phyloP scores from a whole-genome alignment of 64 coral and sea anemone genomes.

The Platygyra sinensis region DNA sequence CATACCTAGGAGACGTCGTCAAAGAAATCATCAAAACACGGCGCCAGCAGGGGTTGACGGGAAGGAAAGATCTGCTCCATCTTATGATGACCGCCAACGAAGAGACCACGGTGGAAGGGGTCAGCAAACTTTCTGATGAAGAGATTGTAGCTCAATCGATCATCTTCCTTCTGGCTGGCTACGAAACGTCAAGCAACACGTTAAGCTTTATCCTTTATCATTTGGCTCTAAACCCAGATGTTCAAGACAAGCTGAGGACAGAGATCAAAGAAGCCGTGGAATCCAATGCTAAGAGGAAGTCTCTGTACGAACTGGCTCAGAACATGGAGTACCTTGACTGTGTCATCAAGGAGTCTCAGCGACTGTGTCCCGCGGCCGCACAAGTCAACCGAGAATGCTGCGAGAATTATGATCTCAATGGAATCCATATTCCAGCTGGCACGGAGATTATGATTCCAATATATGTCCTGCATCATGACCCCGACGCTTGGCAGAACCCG shows the following conservation, averaged over 20 bases:
- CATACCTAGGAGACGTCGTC: background rate
- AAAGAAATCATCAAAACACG: background rate
- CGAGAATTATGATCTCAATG: background rate
- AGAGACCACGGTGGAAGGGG: background rate
- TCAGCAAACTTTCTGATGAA: no score
- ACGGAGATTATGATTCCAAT: no score
- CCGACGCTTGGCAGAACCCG: no score
- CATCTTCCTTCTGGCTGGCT: no score
- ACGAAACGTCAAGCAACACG: no score
- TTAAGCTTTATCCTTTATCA: no score
- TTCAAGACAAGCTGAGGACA: no score
- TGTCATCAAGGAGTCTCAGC: slow-evolving; percentile 23
- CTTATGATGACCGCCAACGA: background rate
- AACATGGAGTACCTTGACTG: background rate
- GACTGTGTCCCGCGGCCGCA: slow-evolving; percentile 33
- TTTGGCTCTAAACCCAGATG: no score
- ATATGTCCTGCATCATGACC: no score
- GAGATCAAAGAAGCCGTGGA: slow-evolving; percentile 10
- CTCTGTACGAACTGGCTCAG: slow-evolving; percentile 19
- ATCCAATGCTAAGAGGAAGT: slow-evolving; percentile 2
- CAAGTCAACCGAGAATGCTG: slow-evolving; percentile 1
- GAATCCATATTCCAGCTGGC: no score
- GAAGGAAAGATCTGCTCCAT: background rate
- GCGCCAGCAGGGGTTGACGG: background rate
- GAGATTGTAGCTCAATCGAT: no score